These are phyloP conservation scores for Cerceris ruficornis DNA, from an alignment of 2,888 invertebrate species.

Conservation along the genomic window DNA sequence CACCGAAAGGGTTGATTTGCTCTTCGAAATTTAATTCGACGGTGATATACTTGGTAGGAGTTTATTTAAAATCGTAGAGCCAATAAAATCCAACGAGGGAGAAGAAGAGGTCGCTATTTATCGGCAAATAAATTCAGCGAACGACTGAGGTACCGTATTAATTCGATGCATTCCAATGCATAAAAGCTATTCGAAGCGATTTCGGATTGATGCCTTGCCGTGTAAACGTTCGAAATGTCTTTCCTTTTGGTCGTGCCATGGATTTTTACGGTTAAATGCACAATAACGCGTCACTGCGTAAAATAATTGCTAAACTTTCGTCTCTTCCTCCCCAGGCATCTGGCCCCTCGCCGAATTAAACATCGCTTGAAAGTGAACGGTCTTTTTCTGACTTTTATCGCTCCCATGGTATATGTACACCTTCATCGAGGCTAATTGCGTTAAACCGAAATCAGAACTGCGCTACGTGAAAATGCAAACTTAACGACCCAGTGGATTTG, in stretches of 20 bases:
- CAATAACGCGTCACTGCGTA: not conserved
- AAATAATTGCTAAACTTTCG: conserved; percentile 1
- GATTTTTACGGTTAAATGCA: not conserved
- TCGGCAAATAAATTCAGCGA: not conserved
- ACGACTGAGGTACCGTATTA: not conserved
- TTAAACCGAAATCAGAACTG: conserved; percentile 5
- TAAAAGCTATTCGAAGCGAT: not conserved
- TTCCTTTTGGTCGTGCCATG: not conserved
- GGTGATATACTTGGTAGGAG: no score
- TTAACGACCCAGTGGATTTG: not conserved
- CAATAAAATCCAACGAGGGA: not conserved
- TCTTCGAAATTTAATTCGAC: no score
- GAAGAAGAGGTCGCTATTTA: not conserved
- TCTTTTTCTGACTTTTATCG: not conserved
- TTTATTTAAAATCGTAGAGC: no score
- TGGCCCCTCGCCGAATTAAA: not conserved
- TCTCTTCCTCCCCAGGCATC: not conserved
- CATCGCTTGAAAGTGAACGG: not conserved
- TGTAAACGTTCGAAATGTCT: not conserved
- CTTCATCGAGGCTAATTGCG: not conserved
- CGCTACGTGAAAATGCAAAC: not conserved
- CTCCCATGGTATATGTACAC: not conserved
- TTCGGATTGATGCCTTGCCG: not conserved
- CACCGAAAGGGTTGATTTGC: no score
- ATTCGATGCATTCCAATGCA: not conserved